phyloP scores from a whole-genome alignment of 2,113 vertebrate genomes.

The Oreocharis arfaki region DNA sequence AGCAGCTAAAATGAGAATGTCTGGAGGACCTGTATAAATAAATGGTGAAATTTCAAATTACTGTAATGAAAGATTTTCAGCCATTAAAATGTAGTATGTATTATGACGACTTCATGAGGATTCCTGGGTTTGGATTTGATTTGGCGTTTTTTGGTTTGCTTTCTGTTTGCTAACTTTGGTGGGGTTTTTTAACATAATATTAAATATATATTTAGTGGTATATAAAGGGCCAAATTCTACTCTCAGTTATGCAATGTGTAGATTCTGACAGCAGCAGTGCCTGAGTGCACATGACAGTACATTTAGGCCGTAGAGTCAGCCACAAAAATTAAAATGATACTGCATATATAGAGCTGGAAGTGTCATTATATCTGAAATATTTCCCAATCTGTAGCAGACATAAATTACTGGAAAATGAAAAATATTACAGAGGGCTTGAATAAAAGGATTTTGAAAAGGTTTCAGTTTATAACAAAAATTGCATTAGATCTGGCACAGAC shows the following conservation, averaged over 20 bases:
- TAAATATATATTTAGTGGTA: background rate
- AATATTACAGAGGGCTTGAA: background rate
- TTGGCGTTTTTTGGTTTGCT: background rate
- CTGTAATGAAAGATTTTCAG: background rate
- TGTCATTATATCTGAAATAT: background rate
- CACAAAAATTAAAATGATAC: background rate
- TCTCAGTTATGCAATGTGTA: background rate
- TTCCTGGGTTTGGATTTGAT: background rate
- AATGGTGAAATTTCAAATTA: background rate
- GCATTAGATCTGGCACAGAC: background rate
- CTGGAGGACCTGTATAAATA: background rate
- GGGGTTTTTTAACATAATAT: background rate
- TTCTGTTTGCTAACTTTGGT: background rate
- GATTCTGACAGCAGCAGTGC: background rate
- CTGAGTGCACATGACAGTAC: background rate
- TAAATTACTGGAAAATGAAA: background rate
- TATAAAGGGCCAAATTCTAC: background rate
- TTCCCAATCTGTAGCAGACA: background rate
- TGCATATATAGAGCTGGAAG: background rate
- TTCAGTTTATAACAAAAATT: background rate
- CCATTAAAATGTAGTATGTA: background rate
- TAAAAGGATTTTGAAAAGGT: background rate
- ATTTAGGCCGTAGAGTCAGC: background rate
- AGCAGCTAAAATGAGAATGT: background rate
- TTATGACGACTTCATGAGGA: background rate